Percentiles rank a stretch among this genome's conserved stretches.
Evolutionary conservation across 2,888 invertebrate species (phyloP).

Genomic region (Trimorus sp.): DNA sequence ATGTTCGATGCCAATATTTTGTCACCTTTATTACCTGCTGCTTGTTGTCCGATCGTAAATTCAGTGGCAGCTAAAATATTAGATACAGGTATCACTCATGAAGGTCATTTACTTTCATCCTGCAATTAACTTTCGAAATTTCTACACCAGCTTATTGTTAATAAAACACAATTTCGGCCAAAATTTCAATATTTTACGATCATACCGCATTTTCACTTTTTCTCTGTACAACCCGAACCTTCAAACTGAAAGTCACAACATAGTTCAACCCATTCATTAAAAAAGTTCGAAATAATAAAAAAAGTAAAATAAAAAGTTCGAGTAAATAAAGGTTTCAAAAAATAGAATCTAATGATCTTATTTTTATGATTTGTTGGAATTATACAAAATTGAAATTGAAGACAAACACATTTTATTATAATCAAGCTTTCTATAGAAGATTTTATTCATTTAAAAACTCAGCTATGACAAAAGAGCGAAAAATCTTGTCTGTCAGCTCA

Average conservation of each 20-base stretch:
- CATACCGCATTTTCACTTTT: too few relatives aligned
- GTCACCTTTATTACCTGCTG: slow-evolving; percentile 78
- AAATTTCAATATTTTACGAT: not conserved
- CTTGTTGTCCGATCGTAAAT: slow-evolving; percentile 79
- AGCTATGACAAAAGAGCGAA: not conserved
- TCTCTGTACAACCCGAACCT: too few relatives aligned
- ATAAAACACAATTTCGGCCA: not conserved
- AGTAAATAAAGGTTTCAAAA: too few relatives aligned
- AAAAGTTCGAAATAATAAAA: too few relatives aligned
- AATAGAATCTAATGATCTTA: too few relatives aligned
- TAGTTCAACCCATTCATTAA: too few relatives aligned
- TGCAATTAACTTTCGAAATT: slow-evolving; percentile 43
- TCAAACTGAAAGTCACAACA: too few relatives aligned
- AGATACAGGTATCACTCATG: slow-evolving; percentile 32
- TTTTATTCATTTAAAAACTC: not conserved
- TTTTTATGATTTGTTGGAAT: too few relatives aligned
- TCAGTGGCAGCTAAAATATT: slow-evolving; percentile 72
- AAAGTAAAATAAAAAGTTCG: too few relatives aligned
- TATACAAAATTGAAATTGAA: too few relatives aligned
- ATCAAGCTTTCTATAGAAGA: too few relatives aligned
- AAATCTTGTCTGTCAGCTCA: not conserved
- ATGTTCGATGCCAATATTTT: slow-evolving; percentile 79
- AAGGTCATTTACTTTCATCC: slow-evolving; percentile 25
- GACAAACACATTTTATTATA: too few relatives aligned
- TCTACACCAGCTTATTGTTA: slow-evolving; percentile 6